phyloP scores from a whole-genome alignment of 2,113 vertebrate species.

The Spea multiplicata region DNA sequence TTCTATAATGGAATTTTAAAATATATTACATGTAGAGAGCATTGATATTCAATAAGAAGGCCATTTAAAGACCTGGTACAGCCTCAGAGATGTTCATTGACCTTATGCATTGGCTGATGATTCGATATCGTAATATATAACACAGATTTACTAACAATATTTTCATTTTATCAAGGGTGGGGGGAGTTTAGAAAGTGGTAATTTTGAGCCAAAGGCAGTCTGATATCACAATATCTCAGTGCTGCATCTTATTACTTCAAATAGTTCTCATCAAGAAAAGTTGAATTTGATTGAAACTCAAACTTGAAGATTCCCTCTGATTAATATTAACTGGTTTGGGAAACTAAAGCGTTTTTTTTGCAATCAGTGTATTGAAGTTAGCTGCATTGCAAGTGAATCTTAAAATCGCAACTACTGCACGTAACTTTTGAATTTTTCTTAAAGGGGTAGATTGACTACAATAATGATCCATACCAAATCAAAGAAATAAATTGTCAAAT shows the following conservation, averaged over 20 bases:
- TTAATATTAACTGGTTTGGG: slow-evolving; percentile 39
- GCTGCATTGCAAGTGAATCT: slow-evolving; percentile 10
- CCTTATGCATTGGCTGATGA: background rate
- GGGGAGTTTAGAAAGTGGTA: background rate
- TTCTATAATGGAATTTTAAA: no score
- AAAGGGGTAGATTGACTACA: background rate
- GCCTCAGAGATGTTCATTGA: slow-evolving; percentile 27
- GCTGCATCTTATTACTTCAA: slow-evolving; percentile 11
- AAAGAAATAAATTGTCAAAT: no score
- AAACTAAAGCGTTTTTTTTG: slow-evolving; percentile 4
- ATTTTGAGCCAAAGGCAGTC: background rate
- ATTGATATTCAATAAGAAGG: no score
- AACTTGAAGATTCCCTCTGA: slow-evolving; percentile 31
- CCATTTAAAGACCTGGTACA: background rate
- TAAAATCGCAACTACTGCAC: background rate
- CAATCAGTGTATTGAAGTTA: slow-evolving; percentile 18
- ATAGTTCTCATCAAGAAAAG: slow-evolving; percentile 30
- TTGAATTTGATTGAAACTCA: slow-evolving; percentile 34
- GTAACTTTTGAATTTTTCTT: background rate
- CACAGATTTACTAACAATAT: slow-evolving; percentile 6
- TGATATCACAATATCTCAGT: background rate
- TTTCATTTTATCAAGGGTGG: background rate
- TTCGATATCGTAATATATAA: background rate
- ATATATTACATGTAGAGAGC: no score
- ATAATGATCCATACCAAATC: no score